These are phyloP conservation scores for Drosophila meridiana DNA, from an alignment of 2,888 invertebrate genomes.

Conservation along the genomic window DNA sequence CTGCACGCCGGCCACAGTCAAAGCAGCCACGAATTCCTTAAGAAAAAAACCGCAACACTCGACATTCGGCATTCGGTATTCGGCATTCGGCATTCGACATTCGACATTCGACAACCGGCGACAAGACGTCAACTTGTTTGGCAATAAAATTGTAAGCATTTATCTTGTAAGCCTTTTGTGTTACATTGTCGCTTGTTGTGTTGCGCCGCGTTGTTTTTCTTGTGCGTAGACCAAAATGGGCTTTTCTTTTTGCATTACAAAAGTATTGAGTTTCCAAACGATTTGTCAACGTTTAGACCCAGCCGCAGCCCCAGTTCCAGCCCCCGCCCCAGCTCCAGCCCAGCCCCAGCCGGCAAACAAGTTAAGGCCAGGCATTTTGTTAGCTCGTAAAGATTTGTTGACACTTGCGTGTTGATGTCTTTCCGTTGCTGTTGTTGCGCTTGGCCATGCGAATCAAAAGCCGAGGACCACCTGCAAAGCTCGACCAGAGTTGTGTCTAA, in stretches of 20 bases:
- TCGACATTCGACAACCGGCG: conserved; percentile 45
- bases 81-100: conserved; percentile 24
- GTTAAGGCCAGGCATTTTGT: conserved; percentile 64
- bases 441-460: conserved; percentile 59
- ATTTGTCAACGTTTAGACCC: conserved; percentile 77
- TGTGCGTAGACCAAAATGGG: conserved; percentile 73
- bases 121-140: conserved; percentile 73
- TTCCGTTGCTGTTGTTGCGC: conserved; percentile 30
- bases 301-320: conserved; percentile 13
- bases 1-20: conserved; percentile 17
- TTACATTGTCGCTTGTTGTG: conserved; percentile 32
- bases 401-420: conserved; percentile 51
- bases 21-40: background rate
- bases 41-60: background rate
- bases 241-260: conserved; percentile 77
- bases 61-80: conserved; percentile 5
- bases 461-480: conserved; percentile 63
- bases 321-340: conserved; percentile 40
- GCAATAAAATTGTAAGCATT: conserved; percentile 81
- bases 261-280: conserved; percentile 78
- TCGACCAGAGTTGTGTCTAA: conserved; percentile 6
- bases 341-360: conserved; percentile 12
- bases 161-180: conserved; percentile 66
- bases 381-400: conserved; percentile 75
- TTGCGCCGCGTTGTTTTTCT: conserved; percentile 36